Evolutionary conservation across 2,888 invertebrate genomes (phyloP), one percentile per base, ranked within the genome.

Genomic region (Ditula angustiorana): DNA sequence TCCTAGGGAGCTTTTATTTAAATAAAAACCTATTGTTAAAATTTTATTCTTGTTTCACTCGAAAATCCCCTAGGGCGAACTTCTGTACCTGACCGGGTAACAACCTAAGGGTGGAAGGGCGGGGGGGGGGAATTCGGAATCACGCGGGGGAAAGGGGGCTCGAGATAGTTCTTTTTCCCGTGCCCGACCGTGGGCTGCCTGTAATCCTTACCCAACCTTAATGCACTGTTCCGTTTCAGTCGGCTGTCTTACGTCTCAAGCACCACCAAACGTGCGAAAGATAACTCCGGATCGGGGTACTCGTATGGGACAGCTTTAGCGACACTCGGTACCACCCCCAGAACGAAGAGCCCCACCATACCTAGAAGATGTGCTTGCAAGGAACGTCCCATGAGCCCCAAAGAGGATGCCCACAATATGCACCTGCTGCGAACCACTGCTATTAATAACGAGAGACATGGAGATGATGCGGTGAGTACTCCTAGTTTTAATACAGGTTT

Each of bases 251-350:
- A 85, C 71, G 68, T 83, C 35, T 81, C 88, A 4, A 78, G 71
- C 66, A 87, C 80, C 69, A 87, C 81, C 69, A 92, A 92, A 68
- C 76, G 92, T 1, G 89, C 84, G 10, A 92, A 91, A 77, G 92
- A 92, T 73, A 92, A 89, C 73, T 84, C 89, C 0, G 88, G 91
- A 11, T 82, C 86, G 0, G 88, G 90, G 1, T 91, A 90, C 66
- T 90, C 90, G 0, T 92, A 92, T 66, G 90, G 92, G 1, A 80
- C 86, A 11, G 88, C 90, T 1, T 72, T 90, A 10, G 87, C 88
- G 0, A 80, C 84, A 2, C 75, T 89, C 1, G 73, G 80, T 30
- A 74, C 73, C 41, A 68, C 77, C 1, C 74, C 79, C 0, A 57
- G 71, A 0, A 69, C 74, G 5, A 82, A 80, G 69, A 79, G 74